Evolutionary conservation across 2,113 vertebrate species (phyloP).

Genomic region (Gadus macrocephalus): DNA sequence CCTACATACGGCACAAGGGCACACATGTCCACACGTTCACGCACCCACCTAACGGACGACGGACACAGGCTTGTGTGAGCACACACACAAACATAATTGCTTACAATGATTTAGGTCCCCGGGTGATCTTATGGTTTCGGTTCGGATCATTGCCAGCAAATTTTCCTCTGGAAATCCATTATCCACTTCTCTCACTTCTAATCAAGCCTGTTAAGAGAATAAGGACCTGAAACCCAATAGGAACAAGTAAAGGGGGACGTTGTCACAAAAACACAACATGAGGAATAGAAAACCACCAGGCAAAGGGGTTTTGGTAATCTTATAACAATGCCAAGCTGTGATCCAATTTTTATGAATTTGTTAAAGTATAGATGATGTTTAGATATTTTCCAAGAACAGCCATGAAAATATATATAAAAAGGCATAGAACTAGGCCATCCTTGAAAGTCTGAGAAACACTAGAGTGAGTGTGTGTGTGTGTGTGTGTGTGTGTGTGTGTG

Average conservation of each 20-base stretch:
- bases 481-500: no score
- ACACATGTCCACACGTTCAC: not conserved
- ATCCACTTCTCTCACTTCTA: slow-evolving; percentile 24
- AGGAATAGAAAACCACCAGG: not conserved
- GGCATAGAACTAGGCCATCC: no score
- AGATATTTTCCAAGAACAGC: no score
- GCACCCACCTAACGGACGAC: not conserved
- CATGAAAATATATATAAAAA: no score
- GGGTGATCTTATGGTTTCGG: slow-evolving; percentile 17
- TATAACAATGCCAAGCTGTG: not conserved
- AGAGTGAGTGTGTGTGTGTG: no score
- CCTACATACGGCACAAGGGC: not conserved
- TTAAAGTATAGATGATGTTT: no score
- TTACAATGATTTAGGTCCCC: slow-evolving; percentile 32
- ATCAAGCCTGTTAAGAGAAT: slow-evolving; percentile 32
- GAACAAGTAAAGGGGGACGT: not conserved
- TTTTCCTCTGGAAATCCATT: slow-evolving; percentile 45
- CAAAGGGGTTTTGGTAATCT: slow-evolving; percentile 1
- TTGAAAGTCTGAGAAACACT: no score
- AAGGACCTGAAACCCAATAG: slow-evolving; percentile 11
- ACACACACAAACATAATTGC: slow-evolving; percentile 23
- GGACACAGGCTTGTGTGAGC: not conserved
- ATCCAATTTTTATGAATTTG: not conserved
- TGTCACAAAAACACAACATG: not conserved
- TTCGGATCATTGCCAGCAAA: slow-evolving; percentile 42